phyloP scores from a whole-genome alignment of 2,888 invertebrate genomes.

The Calameuta idolon region DNA sequence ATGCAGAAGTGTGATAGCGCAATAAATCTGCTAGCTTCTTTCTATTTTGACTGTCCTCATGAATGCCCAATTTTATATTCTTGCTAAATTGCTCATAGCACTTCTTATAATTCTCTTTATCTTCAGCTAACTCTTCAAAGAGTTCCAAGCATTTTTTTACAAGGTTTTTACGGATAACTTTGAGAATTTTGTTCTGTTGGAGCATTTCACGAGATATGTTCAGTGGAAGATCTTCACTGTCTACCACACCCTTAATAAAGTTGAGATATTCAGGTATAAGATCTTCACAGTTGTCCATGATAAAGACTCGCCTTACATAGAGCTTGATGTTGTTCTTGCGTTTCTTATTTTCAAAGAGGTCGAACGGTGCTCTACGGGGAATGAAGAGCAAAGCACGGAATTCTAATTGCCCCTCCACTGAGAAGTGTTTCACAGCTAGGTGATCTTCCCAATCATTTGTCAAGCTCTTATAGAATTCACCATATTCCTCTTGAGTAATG shows the following conservation, averaged over 20 bases:
- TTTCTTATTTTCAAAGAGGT: conserved; percentile 78
- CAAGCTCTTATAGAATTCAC: conserved; percentile 75
- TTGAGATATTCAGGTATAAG: conserved; percentile 77
- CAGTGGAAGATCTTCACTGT: conserved; percentile 76
- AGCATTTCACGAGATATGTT: conserved; percentile 80
- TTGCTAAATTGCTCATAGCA: conserved; percentile 79
- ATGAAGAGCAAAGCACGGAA: conserved; percentile 73
- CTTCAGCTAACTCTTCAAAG: conserved; percentile 75
- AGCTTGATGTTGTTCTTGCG: conserved; percentile 78
- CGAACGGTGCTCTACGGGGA: conserved; percentile 75
- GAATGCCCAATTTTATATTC: conserved; percentile 77
- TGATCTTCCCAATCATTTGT: conserved; percentile 77
- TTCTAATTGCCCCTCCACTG: conserved; percentile 71
- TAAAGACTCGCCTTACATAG: conserved; percentile 77
- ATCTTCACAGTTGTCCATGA: conserved; percentile 81
- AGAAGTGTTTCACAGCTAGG: conserved; percentile 73
- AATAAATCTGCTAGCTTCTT: conserved; percentile 79
- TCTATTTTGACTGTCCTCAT: conserved; percentile 76
- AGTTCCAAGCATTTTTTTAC: conserved; percentile 79
- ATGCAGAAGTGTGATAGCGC: conserved; percentile 90
- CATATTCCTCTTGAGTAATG: conserved; percentile 73
- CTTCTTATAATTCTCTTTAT: conserved; percentile 78
- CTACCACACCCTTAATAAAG: conserved; percentile 75
- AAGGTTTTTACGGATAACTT: conserved; percentile 79
- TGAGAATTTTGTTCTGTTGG: conserved; percentile 79